phyloP scores from a whole-genome alignment of 1,140 invertebrate genomes.

The Zaprionus kolodkinae region DNA sequence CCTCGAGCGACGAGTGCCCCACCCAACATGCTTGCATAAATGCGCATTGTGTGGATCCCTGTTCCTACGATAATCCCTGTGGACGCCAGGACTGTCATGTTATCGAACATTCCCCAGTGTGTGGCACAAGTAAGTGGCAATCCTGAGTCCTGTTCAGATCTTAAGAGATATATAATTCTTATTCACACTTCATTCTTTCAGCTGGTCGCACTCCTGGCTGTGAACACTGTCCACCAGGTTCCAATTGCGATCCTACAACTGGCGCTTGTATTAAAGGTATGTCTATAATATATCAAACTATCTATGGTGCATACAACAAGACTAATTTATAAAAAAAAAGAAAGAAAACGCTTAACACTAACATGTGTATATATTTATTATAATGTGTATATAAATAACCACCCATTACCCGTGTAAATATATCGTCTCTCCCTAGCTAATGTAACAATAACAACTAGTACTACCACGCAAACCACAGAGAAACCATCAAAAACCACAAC shows the following conservation, averaged over 20 bases:
- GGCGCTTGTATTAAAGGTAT: conserved; percentile 92
- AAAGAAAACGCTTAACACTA: conserved; percentile 42
- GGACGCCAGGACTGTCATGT: conserved; percentile 89
- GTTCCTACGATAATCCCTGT: conserved; percentile 89
- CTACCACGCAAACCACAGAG: conserved; percentile 73
- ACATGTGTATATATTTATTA: conserved; percentile 68
- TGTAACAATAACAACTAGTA: conserved; percentile 82
- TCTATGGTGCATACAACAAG: conserved; percentile 15
- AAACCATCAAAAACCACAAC: conserved; percentile 67
- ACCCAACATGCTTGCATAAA: conserved; percentile 90
- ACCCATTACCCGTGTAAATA: conserved; percentile 81
- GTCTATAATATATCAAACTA: conserved; percentile 20
- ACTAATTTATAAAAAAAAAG: conserved; percentile 25
- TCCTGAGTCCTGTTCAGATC: neutral
- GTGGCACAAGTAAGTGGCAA: conserved; percentile 74
- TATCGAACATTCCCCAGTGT: conserved; percentile 90
- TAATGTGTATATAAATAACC: conserved; percentile 69
- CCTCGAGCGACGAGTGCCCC: conserved; percentile 89
- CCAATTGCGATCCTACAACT: conserved; percentile 89
- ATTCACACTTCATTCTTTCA: conserved; percentile 23
- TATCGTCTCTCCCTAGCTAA: conserved; percentile 78
- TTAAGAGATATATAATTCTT: neutral
- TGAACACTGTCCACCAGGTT: conserved; percentile 90
- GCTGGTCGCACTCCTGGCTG: conserved; percentile 85
- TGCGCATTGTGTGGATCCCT: conserved; percentile 91